phyloP scores from a whole-genome alignment of 2,113 vertebrate species.

The Thinocorus orbignyianus region DNA sequence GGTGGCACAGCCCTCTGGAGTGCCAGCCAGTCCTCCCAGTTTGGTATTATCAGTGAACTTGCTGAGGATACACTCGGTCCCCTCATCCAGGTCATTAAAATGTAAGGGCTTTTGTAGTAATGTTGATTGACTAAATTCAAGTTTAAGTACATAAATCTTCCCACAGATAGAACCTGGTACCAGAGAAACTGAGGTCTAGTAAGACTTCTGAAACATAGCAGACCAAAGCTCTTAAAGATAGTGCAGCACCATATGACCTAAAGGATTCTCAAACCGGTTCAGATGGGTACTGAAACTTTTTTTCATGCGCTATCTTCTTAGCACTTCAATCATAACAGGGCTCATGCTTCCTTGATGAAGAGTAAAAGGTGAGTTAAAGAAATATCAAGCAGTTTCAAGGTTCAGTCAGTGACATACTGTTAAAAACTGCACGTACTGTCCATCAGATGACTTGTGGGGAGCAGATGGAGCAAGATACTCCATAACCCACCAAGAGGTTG shows the following conservation, averaged over 20 bases:
- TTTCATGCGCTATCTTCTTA: not conserved
- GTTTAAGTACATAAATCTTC: not conserved
- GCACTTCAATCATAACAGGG: not conserved
- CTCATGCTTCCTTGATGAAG: not conserved
- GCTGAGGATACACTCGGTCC: too few species aligned
- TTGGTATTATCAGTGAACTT: too few species aligned
- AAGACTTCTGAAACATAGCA: not conserved
- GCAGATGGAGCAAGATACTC: not conserved
- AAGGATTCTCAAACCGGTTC: not conserved
- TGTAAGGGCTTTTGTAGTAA: too few species aligned
- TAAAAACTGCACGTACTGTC: not conserved
- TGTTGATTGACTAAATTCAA: not conserved
- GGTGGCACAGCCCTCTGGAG: too few species aligned
- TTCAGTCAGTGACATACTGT: not conserved
- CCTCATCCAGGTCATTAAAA: too few species aligned
- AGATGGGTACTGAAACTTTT: not conserved
- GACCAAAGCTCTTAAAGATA: not conserved
- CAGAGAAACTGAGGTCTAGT: not conserved
- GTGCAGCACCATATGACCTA: not conserved
- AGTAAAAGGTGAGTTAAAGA: not conserved
- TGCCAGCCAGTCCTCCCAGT: too few species aligned
- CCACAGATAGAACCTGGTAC: not conserved
- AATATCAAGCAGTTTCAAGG: not conserved
- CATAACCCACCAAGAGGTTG: not conserved
- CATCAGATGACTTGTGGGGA: not conserved